phyloP scores from a whole-genome alignment of 2,888 invertebrate genomes.

The Drosophila mulleri region DNA sequence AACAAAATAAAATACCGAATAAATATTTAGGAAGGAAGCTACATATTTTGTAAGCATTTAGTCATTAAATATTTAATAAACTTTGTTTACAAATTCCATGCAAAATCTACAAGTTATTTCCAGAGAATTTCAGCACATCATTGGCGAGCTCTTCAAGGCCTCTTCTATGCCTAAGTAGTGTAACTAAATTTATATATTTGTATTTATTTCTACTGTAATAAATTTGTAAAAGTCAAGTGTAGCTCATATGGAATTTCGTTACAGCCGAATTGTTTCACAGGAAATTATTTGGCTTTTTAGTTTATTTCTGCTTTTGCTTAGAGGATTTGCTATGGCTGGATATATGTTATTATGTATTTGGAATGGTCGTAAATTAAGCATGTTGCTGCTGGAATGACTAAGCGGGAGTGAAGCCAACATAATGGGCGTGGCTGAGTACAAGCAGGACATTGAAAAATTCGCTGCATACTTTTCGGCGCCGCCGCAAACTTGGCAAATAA shows the following conservation, averaged over 20 bases:
- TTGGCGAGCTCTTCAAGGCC: neutral
- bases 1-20: neutral
- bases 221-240: neutral
- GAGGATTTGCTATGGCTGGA: neutral
- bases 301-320: neutral
- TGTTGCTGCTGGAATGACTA: neutral
- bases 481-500: constrained; percentile 35
- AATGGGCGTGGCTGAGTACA: constrained; percentile 5
- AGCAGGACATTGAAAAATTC: constrained; percentile 45
- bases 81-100: neutral
- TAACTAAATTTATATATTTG: neutral
- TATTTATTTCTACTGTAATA: no score
- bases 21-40: neutral
- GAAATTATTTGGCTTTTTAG: neutral
- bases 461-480: constrained; percentile 24
- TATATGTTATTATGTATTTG: constrained; percentile 12
- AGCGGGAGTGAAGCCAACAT: neutral
- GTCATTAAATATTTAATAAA: neutral
- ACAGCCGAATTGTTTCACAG: neutral
- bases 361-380: constrained; percentile 33
- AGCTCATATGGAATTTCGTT: neutral
- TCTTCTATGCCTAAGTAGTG: no score
- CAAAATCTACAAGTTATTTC: no score
- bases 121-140: neutral
- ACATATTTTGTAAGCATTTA: neutral